Conservation (phyloP, 1,140 invertebrate genomes). For the Drosophila micromelanica region DNA sequence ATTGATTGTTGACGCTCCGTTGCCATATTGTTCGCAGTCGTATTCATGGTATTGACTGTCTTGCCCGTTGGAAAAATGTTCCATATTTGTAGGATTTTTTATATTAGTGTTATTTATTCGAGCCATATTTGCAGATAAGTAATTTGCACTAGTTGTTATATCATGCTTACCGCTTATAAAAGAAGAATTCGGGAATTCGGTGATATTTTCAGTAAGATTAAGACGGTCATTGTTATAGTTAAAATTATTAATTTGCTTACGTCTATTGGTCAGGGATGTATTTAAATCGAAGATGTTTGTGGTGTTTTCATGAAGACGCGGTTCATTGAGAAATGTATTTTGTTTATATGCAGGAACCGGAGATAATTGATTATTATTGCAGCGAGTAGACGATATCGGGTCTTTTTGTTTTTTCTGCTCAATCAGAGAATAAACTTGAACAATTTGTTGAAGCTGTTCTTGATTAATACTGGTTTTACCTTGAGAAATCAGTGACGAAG, state of each 20-base stretch:
- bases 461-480: constrained; percentile 71
- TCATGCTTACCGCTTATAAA: constrained; percentile 25
- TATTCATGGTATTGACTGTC: constrained; percentile 17
- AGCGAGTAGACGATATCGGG: neutral
- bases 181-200: constrained; percentile 18
- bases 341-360: neutral
- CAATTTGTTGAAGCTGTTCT: constrained; percentile 69
- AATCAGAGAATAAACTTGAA: constrained; percentile 66
- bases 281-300: neutral
- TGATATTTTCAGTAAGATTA: neutral
- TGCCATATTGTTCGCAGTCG: constrained; percentile 12
- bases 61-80: neutral
- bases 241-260: neutral
- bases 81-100: constrained; percentile 27
- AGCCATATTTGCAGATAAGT: constrained; percentile 55
- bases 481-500: constrained; percentile 65
- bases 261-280: neutral
- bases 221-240: constrained; percentile 4
- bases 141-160: constrained; percentile 36
- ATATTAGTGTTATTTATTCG: constrained; percentile 49
- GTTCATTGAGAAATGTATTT: neutral
- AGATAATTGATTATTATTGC: neutral
- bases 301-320: neutral
- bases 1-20: constrained; percentile 7
- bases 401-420: constrained; percentile 65